A percentile compares a stretch with the other conserved stretches of the same genome.
Evolutionary conservation across 2,113 vertebrate species (phyloP).

Genomic region (Macquaria australasica): DNA sequence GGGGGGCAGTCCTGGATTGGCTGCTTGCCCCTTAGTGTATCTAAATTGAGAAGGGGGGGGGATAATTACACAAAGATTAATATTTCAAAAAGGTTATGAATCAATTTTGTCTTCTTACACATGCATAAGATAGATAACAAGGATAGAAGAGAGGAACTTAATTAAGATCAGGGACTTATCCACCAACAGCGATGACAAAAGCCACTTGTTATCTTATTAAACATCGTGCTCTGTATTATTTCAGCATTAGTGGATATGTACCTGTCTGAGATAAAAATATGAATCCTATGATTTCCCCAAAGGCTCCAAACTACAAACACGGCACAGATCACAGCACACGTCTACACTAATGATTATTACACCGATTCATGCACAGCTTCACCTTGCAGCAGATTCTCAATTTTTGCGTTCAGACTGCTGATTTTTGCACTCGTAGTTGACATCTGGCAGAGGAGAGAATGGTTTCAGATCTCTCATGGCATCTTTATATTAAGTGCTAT

Average conservation of each 20-base stretch:
- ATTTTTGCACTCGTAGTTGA: slow-evolving; percentile 68
- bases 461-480: slow-evolving; percentile 30
- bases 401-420: slow-evolving; percentile 67
- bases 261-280: slow-evolving; percentile 8
- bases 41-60: slow-evolving; percentile 49
- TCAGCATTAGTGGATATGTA: slow-evolving; percentile 22
- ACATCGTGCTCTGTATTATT: background rate
- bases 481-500: background rate
- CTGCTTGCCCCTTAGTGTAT: slow-evolving; percentile 65
- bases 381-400: slow-evolving; percentile 78
- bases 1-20: slow-evolving; percentile 55
- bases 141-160: background rate
- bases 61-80: slow-evolving; percentile 5
- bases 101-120: background rate
- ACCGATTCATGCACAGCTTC: slow-evolving; percentile 47
- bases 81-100: background rate
- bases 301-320: background rate
- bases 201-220: background rate
- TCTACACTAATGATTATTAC: slow-evolving; percentile 41
- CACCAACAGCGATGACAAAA: background rate
- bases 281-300: background rate
- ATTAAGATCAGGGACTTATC: slow-evolving; percentile 27
- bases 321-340: slow-evolving; percentile 22
- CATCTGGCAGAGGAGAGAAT: slow-evolving; percentile 73
- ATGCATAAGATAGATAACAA: background rate